Conservation (phyloP, 2,113 vertebrate species). For the Brachyhypopomus gauderio region DNA sequence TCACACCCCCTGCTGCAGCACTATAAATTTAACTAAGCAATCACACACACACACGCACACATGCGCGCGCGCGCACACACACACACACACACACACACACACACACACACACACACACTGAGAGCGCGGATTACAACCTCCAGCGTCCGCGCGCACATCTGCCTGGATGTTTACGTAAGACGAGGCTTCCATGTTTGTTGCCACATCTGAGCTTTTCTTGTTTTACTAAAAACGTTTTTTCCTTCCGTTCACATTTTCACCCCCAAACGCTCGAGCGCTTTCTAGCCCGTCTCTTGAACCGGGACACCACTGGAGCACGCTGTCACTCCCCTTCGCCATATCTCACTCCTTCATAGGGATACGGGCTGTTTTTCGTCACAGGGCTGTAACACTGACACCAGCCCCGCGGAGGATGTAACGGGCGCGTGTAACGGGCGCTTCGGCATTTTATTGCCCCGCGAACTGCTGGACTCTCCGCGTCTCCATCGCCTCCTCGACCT, state of each 20-base stretch:
- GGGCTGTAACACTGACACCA: too few relatives aligned
- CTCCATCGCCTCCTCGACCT: neutral
- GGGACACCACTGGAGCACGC: neutral
- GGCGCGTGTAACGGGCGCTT: too few relatives aligned
- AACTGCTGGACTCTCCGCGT: too few relatives aligned
- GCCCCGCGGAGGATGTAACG: too few relatives aligned
- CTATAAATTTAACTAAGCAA: constrained; percentile 45
- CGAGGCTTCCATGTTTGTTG: constrained; percentile 17
- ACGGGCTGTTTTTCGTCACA: neutral
- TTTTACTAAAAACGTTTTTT: neutral
- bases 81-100: neutral
- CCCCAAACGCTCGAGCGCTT: too few relatives aligned
- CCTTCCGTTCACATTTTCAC: too few relatives aligned
- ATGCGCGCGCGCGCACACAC: constrained; percentile 10
- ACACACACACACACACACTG: constrained; percentile 4
- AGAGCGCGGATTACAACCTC: constrained; percentile 57
- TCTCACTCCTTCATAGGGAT: neutral
- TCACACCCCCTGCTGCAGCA: constrained; percentile 51
- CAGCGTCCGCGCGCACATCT: constrained; percentile 59
- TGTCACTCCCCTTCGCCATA: neutral
- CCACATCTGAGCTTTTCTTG: neutral
- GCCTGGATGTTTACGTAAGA: constrained; percentile 69
- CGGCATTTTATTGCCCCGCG: too few relatives aligned
- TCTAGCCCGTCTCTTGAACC: neutral
- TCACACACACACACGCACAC: constrained; percentile 25